A percentile compares a stretch with the other conserved stretches of the same genome.
These are phyloP conservation scores for Drosophila anomalata DNA, from an alignment of 2,888 invertebrate genomes.

Conservation along the genomic window DNA sequence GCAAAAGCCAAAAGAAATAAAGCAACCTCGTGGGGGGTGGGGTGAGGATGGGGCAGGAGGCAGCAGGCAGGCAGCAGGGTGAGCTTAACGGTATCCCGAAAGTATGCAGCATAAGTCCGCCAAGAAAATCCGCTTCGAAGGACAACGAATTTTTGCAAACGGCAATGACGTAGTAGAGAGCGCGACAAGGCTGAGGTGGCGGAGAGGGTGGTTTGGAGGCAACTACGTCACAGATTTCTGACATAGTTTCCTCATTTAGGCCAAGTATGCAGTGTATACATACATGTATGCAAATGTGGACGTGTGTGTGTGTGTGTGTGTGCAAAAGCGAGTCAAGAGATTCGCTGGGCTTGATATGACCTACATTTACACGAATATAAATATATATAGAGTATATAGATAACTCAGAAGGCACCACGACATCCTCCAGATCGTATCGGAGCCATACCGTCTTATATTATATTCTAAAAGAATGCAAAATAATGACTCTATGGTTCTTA, in stretches of 20 bases:
- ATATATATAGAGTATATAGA: constrained; percentile 15
- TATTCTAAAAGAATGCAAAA: not conserved
- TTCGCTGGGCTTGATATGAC: constrained; percentile 29
- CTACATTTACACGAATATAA: constrained; percentile 33
- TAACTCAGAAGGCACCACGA: constrained; percentile 23
- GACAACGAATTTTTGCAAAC: constrained; percentile 37
- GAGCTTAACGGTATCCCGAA: constrained; percentile 28
- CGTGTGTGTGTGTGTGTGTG: constrained; percentile 11
- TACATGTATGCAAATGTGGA: not conserved
- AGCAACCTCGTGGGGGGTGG: not conserved
- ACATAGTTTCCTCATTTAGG: constrained; percentile 72
- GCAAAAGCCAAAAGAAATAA: not conserved
- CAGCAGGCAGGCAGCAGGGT: not conserved
- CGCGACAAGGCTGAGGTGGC: constrained; percentile 8
- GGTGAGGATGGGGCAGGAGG: no score
- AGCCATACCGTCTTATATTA: not conserved
- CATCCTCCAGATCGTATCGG: constrained; percentile 34
- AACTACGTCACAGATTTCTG: constrained; percentile 57
- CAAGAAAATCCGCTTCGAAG: constrained; percentile 33
- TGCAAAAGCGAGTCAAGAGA: constrained; percentile 17
- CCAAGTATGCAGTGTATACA: constrained; percentile 37
- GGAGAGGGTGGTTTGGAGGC: constrained; percentile 20
- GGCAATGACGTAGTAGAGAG: constrained; percentile 38
- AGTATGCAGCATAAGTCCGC: constrained; percentile 57
- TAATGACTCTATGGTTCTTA: not conserved